These are phyloP conservation scores for Eupeodes latifasciatus DNA, from an alignment of 2,888 invertebrate genomes.

Conservation along the genomic window DNA sequence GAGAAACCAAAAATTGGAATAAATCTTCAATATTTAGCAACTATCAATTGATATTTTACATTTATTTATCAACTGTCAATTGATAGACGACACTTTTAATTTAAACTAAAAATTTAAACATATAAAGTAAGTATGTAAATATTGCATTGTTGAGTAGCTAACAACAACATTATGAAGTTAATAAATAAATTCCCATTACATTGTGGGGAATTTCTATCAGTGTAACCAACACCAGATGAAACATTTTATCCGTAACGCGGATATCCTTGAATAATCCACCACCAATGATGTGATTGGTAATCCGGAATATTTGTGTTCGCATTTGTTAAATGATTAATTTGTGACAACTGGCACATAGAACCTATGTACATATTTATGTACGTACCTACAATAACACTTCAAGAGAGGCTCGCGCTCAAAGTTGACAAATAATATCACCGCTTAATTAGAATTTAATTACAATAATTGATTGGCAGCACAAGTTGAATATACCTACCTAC, in stretches of 20 bases:
- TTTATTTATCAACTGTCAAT: too few relatives aligned
- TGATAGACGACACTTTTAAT: too few relatives aligned
- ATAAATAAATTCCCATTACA: background rate
- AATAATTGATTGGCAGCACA: constrained; percentile 54
- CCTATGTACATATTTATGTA: constrained; percentile 24
- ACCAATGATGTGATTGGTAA: constrained; percentile 14
- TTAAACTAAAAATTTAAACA: too few relatives aligned
- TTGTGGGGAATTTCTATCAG: background rate
- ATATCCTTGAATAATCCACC: constrained; percentile 64
- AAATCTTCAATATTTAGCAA: too few relatives aligned
- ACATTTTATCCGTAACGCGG: constrained; percentile 59
- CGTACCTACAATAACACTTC: background rate
- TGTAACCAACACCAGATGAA: constrained; percentile 4
- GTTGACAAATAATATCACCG: constrained; percentile 66
- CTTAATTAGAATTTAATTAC: constrained; percentile 75
- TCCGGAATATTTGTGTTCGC: constrained; percentile 59
- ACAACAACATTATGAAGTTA: too few relatives aligned
- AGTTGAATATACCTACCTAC: background rate
- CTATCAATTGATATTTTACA: too few relatives aligned
- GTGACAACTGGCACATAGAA: constrained; percentile 62
- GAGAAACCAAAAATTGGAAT: too few relatives aligned
- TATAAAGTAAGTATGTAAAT: too few relatives aligned
- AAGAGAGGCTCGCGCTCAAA: constrained; percentile 44
- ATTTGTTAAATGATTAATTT: constrained; percentile 65
- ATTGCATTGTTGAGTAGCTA: too few relatives aligned